These are phyloP conservation scores for Tragelaphus oryx DNA, from an alignment of 2,797 vertebrate species.

Conservation along the genomic window DNA sequence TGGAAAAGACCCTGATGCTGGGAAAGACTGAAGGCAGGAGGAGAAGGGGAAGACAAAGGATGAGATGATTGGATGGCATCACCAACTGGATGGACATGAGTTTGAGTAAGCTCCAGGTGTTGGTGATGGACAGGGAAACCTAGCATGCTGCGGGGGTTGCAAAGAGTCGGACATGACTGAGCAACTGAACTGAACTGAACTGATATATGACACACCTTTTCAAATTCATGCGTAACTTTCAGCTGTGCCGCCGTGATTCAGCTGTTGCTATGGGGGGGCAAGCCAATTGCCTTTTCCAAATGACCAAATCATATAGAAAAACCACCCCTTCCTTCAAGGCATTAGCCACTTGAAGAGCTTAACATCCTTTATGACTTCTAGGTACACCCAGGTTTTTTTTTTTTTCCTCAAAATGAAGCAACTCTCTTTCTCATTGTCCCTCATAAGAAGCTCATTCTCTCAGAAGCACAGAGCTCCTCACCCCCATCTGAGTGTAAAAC, in stretches of 20 bases:
- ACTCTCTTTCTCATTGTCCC: neutral
- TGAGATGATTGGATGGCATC: neutral
- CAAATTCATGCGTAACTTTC: neutral
- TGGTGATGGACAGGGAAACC: neutral
- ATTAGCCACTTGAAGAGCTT: neutral
- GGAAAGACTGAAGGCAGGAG: neutral
- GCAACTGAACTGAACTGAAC: neutral
- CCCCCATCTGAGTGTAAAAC: neutral
- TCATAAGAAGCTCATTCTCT: neutral
- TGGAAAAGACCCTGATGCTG: neutral
- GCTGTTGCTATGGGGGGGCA: neutral
- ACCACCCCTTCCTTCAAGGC: neutral
- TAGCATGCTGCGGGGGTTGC: neutral
- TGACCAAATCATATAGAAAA: neutral
- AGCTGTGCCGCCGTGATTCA: fast-evolving
- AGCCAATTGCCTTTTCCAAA: neutral
- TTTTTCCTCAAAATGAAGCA: neutral
- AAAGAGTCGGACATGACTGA: neutral
- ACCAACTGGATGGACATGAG: neutral
- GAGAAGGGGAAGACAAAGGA: neutral
- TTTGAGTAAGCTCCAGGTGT: neutral
- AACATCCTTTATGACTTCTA: neutral
- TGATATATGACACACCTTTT: neutral
- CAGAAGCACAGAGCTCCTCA: neutral
- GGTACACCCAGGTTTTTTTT: neutral